Evolutionary conservation across 2,797 vertebrate genomes (phyloP), one percentile per base, ranked within the genome.

Genomic region (Tachyglossus aculeatus): DNA sequence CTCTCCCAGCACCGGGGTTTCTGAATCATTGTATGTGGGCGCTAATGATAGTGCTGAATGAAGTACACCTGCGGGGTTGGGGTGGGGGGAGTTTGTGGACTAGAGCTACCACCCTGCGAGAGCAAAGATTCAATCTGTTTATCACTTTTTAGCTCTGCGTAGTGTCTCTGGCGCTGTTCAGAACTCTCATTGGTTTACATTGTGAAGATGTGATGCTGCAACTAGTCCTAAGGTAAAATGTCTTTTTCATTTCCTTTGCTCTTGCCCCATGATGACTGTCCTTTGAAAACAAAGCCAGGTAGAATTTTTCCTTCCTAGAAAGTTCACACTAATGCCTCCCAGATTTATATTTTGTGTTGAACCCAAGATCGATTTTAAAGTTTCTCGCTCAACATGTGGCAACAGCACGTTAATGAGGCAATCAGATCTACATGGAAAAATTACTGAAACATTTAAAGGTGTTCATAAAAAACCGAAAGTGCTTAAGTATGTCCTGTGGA

Each of bases 181-280:
- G 94, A 88, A 98, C 97, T 0, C 96, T 99, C 56, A 98, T 99
- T 67, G 93, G 95, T 58, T 93, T 99, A 65, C 95, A 97, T 81
- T 99, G 98, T 89, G 98, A 99, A 90, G 98, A 99, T 58, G 97
- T 99, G 86, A 99, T 99, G 96, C 87, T 99, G 73, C 98, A 99
- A 73, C 94, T 99, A 10, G 72, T 98, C 83, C 74, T 99, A 87
- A 97, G 96, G 98, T 98, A 85, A 96, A 93, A 43, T 32, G 21
- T 63, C 39, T 19, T 38, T 70, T 74, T 78, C 18, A 31, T 29
- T 15, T 37, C 61, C 33, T 45, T 74, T 19, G 18, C 41, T 16
- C 33, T 62, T 27, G 44, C 27, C 72, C 58, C 66, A 14, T 16
- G 0, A 0, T 19, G 11, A 32, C 36, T 67, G 2, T 32, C 44